These are phyloP conservation scores for Plagodis pulveraria DNA, from an alignment of 2,888 invertebrate species.

Conservation along the genomic window DNA sequence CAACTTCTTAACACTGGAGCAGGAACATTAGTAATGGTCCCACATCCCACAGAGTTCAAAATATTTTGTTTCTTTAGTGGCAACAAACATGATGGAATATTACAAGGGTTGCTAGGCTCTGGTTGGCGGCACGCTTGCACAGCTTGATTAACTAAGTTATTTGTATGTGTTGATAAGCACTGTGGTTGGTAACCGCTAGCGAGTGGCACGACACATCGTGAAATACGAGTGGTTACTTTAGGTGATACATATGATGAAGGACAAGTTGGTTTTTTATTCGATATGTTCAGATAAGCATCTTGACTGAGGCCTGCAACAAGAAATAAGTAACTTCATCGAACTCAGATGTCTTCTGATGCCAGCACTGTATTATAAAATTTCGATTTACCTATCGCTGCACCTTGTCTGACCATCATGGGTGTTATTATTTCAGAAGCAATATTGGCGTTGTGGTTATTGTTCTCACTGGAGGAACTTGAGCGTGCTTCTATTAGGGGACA, in stretches of 20 bases:
- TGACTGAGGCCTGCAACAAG: constrained; percentile 25
- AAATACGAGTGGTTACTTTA: constrained; percentile 11
- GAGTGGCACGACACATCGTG: constrained; percentile 9
- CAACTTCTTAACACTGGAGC: no score
- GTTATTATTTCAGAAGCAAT: constrained; percentile 48
- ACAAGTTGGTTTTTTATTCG: constrained; percentile 1
- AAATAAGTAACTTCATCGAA: background rate
- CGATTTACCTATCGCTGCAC: constrained; percentile 41
- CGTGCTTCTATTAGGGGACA: constrained; percentile 33
- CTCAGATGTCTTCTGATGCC: background rate
- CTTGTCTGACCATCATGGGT: constrained; percentile 49
- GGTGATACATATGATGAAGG: constrained; percentile 1
- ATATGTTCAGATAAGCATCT: constrained; percentile 26
- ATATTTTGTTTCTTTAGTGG: no score
- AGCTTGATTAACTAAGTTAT: background rate
- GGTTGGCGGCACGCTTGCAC: background rate
- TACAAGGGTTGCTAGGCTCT: background rate
- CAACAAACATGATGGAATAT: background rate
- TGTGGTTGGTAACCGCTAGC: background rate
- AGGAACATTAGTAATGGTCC: background rate
- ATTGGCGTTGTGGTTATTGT: constrained; percentile 27
- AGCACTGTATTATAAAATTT: background rate
- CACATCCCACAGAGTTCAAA: background rate
- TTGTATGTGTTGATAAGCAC: background rate
- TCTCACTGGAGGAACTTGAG: constrained; percentile 10